Percentiles rank a stretch among this genome's conserved stretches.
These are phyloP conservation scores for Lissonota sp. DNA, from an alignment of 2,888 invertebrate species.

Conservation along the genomic window DNA sequence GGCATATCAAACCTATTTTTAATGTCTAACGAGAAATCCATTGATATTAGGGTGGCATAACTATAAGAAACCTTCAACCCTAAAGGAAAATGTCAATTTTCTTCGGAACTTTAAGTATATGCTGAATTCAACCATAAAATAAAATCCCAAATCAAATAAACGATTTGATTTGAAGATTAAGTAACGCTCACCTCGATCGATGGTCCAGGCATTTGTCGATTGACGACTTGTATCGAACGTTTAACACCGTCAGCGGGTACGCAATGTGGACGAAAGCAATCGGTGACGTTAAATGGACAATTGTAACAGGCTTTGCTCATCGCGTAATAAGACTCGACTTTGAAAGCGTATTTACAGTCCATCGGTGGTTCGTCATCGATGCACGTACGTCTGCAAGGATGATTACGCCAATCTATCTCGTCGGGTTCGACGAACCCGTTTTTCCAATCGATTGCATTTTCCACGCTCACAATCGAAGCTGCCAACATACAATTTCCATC, in stretches of 20 bases:
- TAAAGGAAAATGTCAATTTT: no score
- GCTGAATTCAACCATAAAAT: no score
- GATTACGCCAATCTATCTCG: constrained; percentile 70
- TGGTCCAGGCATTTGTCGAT: constrained; percentile 95
- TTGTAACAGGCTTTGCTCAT: constrained; percentile 95
- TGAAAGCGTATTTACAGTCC: constrained; percentile 90
- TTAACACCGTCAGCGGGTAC: constrained; percentile 93
- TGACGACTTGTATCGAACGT: constrained; percentile 91
- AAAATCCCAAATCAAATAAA: no score
- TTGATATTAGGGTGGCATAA: no score
- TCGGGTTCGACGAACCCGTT: constrained; percentile 56
- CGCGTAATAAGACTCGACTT: constrained; percentile 93
- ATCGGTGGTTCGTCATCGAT: constrained; percentile 86
- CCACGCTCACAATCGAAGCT: constrained; percentile 61
- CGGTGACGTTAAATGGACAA: constrained; percentile 90
- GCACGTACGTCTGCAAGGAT: constrained; percentile 89
- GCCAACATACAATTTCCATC: background rate
- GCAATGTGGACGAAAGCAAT: constrained; percentile 92
- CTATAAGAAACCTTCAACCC: no score
- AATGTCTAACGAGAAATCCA: no score
- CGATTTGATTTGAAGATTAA: no score
- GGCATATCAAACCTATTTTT: no score
- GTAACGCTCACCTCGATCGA: constrained; percentile 88
- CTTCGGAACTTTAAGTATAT: no score
- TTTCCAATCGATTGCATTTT: constrained; percentile 58